Percentiles rank a stretch among this genome's conserved stretches.
Conservation (phyloP, 92 coral and sea anemone genomes). For the Chrysogorgia sp. region DNA sequence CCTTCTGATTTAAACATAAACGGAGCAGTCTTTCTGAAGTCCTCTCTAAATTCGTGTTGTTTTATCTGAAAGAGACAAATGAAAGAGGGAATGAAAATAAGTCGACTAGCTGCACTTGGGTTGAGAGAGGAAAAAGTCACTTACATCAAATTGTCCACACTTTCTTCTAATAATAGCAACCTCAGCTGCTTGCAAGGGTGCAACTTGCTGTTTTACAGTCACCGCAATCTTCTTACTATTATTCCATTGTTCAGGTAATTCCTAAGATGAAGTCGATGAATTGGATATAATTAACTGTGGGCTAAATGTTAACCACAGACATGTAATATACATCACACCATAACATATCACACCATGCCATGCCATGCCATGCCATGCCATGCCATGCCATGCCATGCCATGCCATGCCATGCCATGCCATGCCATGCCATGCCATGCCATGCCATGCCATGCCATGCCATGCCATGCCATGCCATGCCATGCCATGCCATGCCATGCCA, state of each 20-base stretch:
- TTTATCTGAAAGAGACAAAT: conserved; percentile 65
- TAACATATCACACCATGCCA: conserved; percentile 6
- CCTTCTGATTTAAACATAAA: conserved; percentile 82
- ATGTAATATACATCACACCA: neutral
- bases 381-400: conserved; percentile 15
- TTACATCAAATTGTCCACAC: conserved; percentile 98
- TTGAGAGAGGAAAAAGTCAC: conserved; percentile 45
- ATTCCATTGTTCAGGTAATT: conserved; percentile 99
- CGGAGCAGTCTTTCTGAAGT: conserved; percentile 98
- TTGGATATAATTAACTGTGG: neutral
- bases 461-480: conserved; percentile 14
- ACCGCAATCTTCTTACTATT: conserved; percentile 97
- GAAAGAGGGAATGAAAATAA: neutral
- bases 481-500: conserved; percentile 29
- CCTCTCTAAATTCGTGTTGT: conserved; percentile 98
- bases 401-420: conserved; percentile 28
- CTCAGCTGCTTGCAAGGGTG: conserved; percentile 97
- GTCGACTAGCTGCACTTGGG: neutral
- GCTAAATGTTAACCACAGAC: neutral
- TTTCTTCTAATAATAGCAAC: conserved; percentile 98
- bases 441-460: conserved; percentile 17
- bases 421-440: conserved; percentile 7
- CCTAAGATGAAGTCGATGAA: conserved; percentile 41
- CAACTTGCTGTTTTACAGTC: conserved; percentile 98
- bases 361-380: conserved; percentile 24